phyloP scores from a whole-genome alignment of 2,888 invertebrate genomes.

The Tipula unca region DNA sequence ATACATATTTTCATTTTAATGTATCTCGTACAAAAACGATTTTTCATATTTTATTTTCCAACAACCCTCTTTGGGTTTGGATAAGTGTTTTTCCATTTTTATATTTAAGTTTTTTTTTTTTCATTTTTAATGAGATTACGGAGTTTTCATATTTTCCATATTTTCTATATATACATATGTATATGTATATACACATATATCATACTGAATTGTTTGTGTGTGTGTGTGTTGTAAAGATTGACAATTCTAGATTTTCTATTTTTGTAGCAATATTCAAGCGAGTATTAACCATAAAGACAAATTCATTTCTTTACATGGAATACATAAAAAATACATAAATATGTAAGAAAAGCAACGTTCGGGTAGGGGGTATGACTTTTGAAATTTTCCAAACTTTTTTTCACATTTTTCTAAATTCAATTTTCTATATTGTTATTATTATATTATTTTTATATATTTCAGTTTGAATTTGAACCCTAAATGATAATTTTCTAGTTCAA shows the following conservation, averaged over 20 bases:
- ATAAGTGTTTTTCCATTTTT: neutral
- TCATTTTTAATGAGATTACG: neutral
- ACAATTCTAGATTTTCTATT: neutral
- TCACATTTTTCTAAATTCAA: neutral
- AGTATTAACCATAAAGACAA: neutral
- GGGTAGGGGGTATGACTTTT: neutral
- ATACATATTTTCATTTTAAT: neutral
- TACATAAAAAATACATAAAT: too few species aligned
- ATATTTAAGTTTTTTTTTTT: neutral
- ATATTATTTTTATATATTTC: neutral
- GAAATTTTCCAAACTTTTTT: neutral
- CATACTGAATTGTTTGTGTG: neutral
- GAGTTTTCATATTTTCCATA: neutral
- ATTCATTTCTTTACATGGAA: neutral
- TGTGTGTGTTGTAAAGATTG: neutral
- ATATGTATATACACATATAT: neutral
- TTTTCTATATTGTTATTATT: neutral
- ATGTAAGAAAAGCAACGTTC: neutral
- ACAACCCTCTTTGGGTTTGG: neutral
- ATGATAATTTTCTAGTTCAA: conserved; percentile 14
- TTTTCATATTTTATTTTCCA: neutral
- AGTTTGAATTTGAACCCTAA: neutral
- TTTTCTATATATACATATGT: neutral
- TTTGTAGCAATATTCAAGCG: neutral
- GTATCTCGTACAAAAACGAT: neutral